A percentile compares a stretch with the other conserved stretches of the same genome.
phyloP scores from a whole-genome alignment of 2,888 invertebrate genomes.

The Octonoba sinensis region DNA sequence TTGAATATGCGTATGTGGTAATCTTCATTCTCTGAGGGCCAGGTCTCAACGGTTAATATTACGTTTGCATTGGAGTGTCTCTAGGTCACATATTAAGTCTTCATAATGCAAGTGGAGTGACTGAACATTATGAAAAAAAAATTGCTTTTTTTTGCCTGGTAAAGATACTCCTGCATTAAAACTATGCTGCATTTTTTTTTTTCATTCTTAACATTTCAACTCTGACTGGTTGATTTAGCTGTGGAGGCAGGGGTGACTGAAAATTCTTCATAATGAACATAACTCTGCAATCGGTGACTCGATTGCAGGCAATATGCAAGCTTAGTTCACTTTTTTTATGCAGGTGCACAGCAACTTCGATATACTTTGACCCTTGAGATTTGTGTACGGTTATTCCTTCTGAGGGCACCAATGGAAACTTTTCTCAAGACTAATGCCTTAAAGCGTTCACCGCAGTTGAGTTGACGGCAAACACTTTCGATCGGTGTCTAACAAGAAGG shows the following conservation, averaged over 20 bases:
- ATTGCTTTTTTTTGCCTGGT: too few species aligned
- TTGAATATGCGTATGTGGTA: too few species aligned
- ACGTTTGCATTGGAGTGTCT: too few species aligned
- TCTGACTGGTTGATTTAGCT: not conserved
- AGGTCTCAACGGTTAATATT: too few species aligned
- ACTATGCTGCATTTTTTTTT: too few species aligned
- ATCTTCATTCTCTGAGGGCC: too few species aligned
- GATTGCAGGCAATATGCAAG: not conserved
- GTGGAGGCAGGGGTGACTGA: not conserved
- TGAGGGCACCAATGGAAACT: slow-evolving; percentile 66
- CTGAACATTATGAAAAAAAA: too few species aligned
- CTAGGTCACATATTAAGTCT: too few species aligned
- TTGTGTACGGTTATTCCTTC: slow-evolving; percentile 67
- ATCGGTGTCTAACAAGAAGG: slow-evolving; percentile 4
- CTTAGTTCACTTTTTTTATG: not conserved
- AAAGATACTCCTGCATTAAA: too few species aligned
- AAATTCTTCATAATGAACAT: not conserved
- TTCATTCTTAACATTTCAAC: not conserved
- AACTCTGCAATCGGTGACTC: not conserved
- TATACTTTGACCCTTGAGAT: slow-evolving; percentile 62
- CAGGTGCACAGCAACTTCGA: not conserved
- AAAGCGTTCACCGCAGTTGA: not conserved
- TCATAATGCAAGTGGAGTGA: too few species aligned
- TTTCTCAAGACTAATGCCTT: slow-evolving; percentile 5
- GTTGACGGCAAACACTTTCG: not conserved